Evolutionary conservation across 2,888 invertebrate genomes (phyloP).

Genomic region (Amphipyra tragopoginis): DNA sequence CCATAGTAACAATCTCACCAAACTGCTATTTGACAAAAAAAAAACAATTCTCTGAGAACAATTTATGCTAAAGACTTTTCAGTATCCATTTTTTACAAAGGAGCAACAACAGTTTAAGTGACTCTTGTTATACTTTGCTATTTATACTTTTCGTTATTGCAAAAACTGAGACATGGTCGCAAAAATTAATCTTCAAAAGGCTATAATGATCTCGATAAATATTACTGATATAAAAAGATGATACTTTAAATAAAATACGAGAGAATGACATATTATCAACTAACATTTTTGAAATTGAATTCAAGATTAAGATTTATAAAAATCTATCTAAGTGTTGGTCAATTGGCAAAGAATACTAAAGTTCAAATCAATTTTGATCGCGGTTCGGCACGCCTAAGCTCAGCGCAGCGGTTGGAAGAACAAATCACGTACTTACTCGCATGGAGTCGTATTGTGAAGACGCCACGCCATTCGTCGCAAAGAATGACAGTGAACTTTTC

Average conservation of each 20-base stretch:
- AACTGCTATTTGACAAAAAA: too few relatives aligned
- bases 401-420: conserved; percentile 2
- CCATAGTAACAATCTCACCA: too few relatives aligned
- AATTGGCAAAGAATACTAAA: conserved; percentile 8
- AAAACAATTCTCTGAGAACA: too few relatives aligned
- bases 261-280: conserved; percentile 2
- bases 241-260: not conserved
- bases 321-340: not conserved
- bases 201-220: too few relatives aligned
- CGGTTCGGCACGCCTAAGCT: not conserved
- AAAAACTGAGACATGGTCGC: too few relatives aligned
- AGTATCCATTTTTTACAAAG: too few relatives aligned
- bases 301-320: not conserved
- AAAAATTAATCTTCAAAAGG: too few relatives aligned
- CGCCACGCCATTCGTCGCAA: conserved; percentile 47
- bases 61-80: too few relatives aligned
- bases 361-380: conserved; percentile 26
- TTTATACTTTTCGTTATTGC: too few relatives aligned
- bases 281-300: conserved; percentile 12
- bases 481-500: conserved; percentile 59
- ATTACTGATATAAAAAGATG: too few relatives aligned
- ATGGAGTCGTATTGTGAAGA: conserved; percentile 45
- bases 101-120: too few relatives aligned
- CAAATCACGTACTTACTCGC: conserved; percentile 39
- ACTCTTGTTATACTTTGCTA: too few relatives aligned